phyloP scores from a whole-genome alignment of 1,140 invertebrate genomes.

The Cotesia glomerata region DNA sequence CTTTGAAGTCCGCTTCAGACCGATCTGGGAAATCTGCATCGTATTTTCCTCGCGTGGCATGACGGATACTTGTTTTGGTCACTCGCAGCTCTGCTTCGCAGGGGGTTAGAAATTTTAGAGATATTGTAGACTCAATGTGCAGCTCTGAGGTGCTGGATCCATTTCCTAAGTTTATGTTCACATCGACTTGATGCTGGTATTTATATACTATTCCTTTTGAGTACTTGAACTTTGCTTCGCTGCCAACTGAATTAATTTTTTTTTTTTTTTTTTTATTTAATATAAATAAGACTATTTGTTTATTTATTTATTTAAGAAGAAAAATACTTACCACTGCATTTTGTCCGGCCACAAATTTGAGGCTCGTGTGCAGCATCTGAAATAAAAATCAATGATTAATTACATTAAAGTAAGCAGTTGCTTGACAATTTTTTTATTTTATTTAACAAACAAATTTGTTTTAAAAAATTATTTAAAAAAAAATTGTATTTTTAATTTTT shows the following conservation, averaged over 20 bases:
- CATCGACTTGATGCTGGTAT: slow-evolving; percentile 59
- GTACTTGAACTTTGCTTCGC: slow-evolving; percentile 60
- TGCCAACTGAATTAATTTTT: slow-evolving; percentile 13
- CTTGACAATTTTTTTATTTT: not conserved
- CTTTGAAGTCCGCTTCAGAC: slow-evolving; percentile 50
- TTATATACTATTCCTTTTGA: slow-evolving; percentile 50
- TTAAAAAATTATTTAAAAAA: too few species aligned
- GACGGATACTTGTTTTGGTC: slow-evolving; percentile 46
- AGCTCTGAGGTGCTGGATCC: slow-evolving; percentile 49
- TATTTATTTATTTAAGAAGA: slow-evolving; percentile 6
- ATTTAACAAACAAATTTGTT: too few species aligned
- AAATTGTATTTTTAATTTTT: too few species aligned
- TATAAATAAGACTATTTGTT: not conserved
- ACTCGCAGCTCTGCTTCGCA: slow-evolving; percentile 61
- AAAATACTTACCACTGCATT: slow-evolving; percentile 50
- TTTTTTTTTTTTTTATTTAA: slow-evolving; percentile 13
- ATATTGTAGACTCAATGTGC: slow-evolving; percentile 53
- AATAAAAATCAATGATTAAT: slow-evolving; percentile 1
- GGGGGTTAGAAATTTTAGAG: slow-evolving; percentile 52
- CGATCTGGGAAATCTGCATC: slow-evolving; percentile 50
- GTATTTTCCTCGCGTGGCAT: slow-evolving; percentile 43
- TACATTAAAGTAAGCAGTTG: not conserved
- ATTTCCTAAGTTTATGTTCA: slow-evolving; percentile 54
- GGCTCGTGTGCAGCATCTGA: slow-evolving; percentile 37
- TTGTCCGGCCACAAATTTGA: slow-evolving; percentile 48